phyloP scores from a whole-genome alignment of 2,797 vertebrate genomes.

The Oceanodroma leucorhoa region DNA sequence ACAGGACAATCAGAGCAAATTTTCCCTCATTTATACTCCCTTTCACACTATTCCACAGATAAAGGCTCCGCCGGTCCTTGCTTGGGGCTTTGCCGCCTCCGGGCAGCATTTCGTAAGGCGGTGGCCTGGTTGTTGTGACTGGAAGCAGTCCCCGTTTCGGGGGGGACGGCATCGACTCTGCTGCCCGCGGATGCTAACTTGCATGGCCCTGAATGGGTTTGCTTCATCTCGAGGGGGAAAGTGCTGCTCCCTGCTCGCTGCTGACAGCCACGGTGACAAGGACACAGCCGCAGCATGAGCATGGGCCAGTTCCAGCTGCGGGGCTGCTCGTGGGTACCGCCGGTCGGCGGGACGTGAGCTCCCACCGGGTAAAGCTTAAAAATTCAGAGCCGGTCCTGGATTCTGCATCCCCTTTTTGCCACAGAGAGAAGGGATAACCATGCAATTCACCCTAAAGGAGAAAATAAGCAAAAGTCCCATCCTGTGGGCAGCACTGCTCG shows the following conservation, averaged over 20 bases:
- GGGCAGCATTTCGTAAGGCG: not conserved
- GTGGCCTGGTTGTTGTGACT: not conserved
- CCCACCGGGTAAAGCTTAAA: not conserved
- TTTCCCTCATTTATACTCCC: not conserved
- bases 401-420: not conserved
- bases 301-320: not conserved
- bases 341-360: rapidly evolving
- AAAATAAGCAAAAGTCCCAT: not conserved
- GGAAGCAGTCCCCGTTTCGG: rapidly evolving
- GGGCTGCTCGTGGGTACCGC: not conserved
- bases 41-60: not conserved
- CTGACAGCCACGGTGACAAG: not conserved
- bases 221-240: not conserved
- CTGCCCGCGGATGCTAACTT: not conserved
- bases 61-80: not conserved
- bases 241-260: not conserved
- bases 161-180: rapidly evolving
- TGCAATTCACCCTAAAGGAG: not conserved
- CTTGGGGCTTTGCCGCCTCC: not conserved
- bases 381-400: not conserved
- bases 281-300: rapidly evolving
- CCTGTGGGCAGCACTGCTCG: not conserved
- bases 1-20: rapidly evolving
- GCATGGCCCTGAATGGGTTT: rapidly evolving
- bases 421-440: no score